Evolutionary conservation across 2,888 invertebrate genomes (phyloP).

Genomic region (Gisinianus flammeolus): DNA sequence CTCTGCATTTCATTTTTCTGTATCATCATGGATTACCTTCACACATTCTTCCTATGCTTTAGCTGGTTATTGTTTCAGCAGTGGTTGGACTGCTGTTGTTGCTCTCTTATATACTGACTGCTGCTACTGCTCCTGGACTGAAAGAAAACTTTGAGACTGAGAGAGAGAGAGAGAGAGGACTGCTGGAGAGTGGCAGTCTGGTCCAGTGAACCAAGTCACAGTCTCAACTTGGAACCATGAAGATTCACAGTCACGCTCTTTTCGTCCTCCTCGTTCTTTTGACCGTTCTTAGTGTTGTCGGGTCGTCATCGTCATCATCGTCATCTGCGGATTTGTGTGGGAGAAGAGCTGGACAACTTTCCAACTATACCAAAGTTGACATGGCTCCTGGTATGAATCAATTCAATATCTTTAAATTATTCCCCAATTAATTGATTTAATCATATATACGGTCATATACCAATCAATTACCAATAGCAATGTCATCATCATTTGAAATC

Average conservation of each 20-base stretch:
- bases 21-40: background rate
- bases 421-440: too few relatives aligned
- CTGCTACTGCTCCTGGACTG: background rate
- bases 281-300: background rate
- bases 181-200: background rate
- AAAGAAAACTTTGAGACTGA: background rate
- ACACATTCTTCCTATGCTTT: background rate
- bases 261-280: background rate
- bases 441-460: too few relatives aligned
- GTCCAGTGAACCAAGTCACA: background rate
- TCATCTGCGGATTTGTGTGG: background rate
- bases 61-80: conserved; percentile 15
- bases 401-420: too few relatives aligned
- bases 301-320: background rate
- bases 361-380: background rate
- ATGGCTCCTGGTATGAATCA: background rate
- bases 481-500: too few relatives aligned
- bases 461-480: too few relatives aligned
- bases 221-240: background rate
- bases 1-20: background rate
- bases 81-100: background rate
- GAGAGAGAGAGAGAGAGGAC: background rate
- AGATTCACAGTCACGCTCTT: background rate
- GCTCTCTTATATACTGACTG: background rate
- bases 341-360: background rate